These are phyloP conservation scores for Drosophila bipectinata DNA, from an alignment of 1,140 invertebrate genomes.

Conservation along the genomic window DNA sequence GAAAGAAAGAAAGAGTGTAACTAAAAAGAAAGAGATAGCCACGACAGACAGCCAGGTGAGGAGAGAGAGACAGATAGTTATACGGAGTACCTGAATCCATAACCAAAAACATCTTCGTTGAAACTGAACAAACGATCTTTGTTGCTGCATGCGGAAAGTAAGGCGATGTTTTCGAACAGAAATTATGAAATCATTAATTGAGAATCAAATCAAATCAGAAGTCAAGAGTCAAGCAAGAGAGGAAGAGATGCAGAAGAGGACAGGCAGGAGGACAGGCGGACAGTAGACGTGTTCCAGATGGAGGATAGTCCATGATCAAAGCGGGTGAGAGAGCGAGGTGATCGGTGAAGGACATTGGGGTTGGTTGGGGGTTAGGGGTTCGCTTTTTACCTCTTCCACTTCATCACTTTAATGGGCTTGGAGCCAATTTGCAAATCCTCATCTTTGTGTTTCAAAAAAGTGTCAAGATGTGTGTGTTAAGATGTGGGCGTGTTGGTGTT, in stretches of 20 bases:
- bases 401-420: slow-evolving; percentile 80
- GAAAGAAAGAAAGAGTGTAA: slow-evolving; percentile 17
- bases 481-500: slow-evolving; percentile 1
- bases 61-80: slow-evolving; percentile 33
- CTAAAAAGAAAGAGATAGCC: slow-evolving; percentile 30
- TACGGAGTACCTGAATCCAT: slow-evolving; percentile 88
- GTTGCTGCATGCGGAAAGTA: slow-evolving; percentile 87
- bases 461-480: slow-evolving; percentile 12
- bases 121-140: slow-evolving; percentile 90
- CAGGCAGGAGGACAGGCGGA: background rate
- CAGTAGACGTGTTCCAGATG: slow-evolving; percentile 24
- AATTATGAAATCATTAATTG: slow-evolving; percentile 8
- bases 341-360: background rate
- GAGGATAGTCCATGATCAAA: slow-evolving; percentile 33
- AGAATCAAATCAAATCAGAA: background rate
- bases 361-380: background rate
- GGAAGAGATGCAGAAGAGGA: slow-evolving; percentile 11
- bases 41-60: slow-evolving; percentile 36
- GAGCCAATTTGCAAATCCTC: slow-evolving; percentile 80
- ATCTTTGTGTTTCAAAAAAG: slow-evolving; percentile 55
- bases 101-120: slow-evolving; percentile 87
- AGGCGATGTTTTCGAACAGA: background rate
- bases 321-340: slow-evolving; percentile 37
- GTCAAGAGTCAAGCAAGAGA: slow-evolving; percentile 12
- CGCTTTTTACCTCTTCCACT: slow-evolving; percentile 80